Evolutionary conservation across 2,113 vertebrate genomes (phyloP).

Genomic region (Patagioenas fasciata): DNA sequence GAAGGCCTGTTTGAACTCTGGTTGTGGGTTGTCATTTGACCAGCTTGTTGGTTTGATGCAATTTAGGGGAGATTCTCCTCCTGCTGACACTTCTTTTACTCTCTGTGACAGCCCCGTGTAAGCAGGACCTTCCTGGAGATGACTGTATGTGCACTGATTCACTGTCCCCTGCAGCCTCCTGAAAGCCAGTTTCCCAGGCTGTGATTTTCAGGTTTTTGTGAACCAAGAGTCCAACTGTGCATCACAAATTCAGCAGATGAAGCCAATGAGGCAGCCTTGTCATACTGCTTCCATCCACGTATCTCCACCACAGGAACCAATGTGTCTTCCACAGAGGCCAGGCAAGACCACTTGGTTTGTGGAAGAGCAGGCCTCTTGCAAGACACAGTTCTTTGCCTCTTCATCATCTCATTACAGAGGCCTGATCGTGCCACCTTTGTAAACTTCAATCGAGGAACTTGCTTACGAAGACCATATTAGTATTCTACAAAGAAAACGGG

Average conservation of each 20-base stretch:
- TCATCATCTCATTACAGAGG: not conserved
- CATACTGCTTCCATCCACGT: not conserved
- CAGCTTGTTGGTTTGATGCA: not conserved
- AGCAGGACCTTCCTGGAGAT: not conserved
- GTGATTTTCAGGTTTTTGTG: not conserved
- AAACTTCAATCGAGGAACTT: not conserved
- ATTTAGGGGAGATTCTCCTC: not conserved
- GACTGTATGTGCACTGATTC: accelerated
- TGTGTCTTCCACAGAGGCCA: not conserved
- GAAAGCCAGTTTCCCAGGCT: not conserved
- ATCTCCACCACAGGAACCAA: not conserved
- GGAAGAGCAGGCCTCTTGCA: not conserved
- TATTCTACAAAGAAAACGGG: constrained; percentile 20
- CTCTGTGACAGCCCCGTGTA: not conserved
- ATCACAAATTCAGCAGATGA: not conserved
- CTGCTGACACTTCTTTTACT: not conserved
- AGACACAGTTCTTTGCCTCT: not conserved
- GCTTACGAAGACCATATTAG: not conserved
- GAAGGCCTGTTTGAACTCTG: not conserved
- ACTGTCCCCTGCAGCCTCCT: not conserved
- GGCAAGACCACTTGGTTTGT: not conserved
- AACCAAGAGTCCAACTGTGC: not conserved
- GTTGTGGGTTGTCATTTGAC: not conserved
- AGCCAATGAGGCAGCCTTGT: not conserved
- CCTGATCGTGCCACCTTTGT: not conserved